Conservation (phyloP, 2,797 vertebrate species). For the Microctenopoma lineatum region DNA sequence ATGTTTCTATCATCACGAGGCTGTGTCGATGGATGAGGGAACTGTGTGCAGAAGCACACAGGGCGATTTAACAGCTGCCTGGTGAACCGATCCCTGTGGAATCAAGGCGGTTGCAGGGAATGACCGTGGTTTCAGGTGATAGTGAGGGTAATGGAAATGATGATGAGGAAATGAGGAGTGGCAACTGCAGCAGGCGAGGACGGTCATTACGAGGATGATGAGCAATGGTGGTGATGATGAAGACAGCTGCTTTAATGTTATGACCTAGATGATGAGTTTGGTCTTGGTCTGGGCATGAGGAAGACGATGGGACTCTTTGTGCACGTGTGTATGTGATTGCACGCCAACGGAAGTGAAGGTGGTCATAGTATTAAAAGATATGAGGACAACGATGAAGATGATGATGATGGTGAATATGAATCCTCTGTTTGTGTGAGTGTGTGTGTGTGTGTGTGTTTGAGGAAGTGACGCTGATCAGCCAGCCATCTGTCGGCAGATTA, state of each 20-base stretch:
- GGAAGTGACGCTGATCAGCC: slow-evolving; percentile 80
- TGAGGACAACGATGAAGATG: slow-evolving; percentile 49
- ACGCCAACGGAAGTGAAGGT: slow-evolving; percentile 31
- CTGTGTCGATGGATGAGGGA: slow-evolving; percentile 32
- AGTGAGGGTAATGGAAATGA: slow-evolving; percentile 34
- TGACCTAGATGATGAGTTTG: slow-evolving; percentile 10
- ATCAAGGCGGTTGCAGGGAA: slow-evolving; percentile 29
- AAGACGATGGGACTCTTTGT: slow-evolving; percentile 15
- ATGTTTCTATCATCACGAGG: slow-evolving; percentile 19
- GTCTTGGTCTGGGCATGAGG: slow-evolving; percentile 12
- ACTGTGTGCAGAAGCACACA: slow-evolving; percentile 1
- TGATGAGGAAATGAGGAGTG: slow-evolving; percentile 12
- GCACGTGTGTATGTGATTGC: slow-evolving; percentile 1
- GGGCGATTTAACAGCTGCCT: slow-evolving; percentile 25
- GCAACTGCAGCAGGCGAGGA: slow-evolving; percentile 13
- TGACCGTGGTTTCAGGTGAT: slow-evolving; percentile 35
- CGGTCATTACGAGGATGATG: slow-evolving; percentile 8
- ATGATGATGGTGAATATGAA: slow-evolving; percentile 61
- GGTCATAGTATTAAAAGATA: slow-evolving; percentile 43
- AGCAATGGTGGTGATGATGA: slow-evolving; percentile 10
- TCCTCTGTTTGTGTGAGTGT: slow-evolving; percentile 5
- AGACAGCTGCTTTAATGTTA: slow-evolving; percentile 19
- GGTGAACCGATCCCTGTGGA: slow-evolving; percentile 46
- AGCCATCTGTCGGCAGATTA: slow-evolving; percentile 87
- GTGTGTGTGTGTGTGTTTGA: slow-evolving; percentile 62